Evolutionary conservation across 1,140 invertebrate genomes (phyloP).

Genomic region (Aphelinus atriplicis): DNA sequence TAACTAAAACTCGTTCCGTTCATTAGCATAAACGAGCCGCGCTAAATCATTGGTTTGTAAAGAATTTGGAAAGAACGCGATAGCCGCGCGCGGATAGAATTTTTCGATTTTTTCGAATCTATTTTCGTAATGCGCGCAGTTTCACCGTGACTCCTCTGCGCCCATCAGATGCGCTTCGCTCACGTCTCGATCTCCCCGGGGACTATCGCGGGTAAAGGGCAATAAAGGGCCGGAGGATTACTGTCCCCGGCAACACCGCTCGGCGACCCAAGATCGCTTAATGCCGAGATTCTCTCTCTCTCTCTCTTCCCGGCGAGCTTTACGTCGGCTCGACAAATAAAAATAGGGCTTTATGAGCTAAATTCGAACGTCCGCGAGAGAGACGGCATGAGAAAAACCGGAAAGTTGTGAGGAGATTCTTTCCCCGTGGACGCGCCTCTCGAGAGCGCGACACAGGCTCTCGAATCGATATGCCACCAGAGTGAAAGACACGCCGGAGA

Average conservation of each 20-base stretch:
- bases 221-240: conserved; percentile 40
- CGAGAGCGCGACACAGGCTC: not conserved
- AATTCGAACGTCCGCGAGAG: conserved; percentile 30
- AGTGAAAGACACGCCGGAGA: not conserved
- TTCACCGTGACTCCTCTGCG: too few species aligned
- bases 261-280: conserved; percentile 30
- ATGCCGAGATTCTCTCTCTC: conserved; percentile 29
- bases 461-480: conserved; percentile 17
- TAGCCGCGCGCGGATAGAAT: too few species aligned
- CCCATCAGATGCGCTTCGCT: too few species aligned
- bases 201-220: not conserved
- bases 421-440: not conserved
- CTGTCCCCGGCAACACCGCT: conserved; percentile 13
- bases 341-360: conserved; percentile 40
- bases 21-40: too few species aligned
- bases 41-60: too few species aligned
- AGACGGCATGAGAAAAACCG: not conserved
- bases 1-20: too few species aligned
- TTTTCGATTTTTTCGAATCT: too few species aligned
- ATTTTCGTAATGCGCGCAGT: too few species aligned
- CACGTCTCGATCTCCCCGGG: too few species aligned
- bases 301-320: not conserved
- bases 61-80: too few species aligned
- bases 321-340: conserved; percentile 35
- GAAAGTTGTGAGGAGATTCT: conserved; percentile 13